These are phyloP conservation scores for Pollimyrus isidori DNA, from an alignment of 2,113 vertebrate species.

Conservation along the genomic window DNA sequence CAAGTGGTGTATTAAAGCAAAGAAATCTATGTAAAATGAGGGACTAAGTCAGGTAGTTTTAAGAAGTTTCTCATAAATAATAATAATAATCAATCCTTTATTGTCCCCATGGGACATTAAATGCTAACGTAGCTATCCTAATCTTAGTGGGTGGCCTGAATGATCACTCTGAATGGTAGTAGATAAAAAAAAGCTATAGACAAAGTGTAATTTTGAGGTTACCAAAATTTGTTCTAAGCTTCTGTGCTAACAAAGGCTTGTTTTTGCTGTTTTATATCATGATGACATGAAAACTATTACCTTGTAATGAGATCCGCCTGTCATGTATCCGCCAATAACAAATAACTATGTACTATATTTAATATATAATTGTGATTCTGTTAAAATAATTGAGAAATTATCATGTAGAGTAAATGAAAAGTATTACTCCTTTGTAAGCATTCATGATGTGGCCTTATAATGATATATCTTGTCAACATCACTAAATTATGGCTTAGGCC, in stretches of 20 bases:
- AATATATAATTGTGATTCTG: not conserved
- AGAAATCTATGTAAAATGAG: not conserved
- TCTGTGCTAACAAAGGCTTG: not conserved
- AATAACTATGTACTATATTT: not conserved
- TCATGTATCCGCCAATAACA: not conserved
- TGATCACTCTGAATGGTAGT: not conserved
- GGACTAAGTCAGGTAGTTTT: not conserved
- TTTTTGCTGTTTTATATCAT: not conserved
- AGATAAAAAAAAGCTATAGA: not conserved
- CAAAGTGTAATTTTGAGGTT: not conserved
- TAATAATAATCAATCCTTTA: too few relatives aligned
- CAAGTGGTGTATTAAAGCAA: not conserved
- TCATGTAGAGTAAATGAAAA: not conserved
- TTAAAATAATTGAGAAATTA: not conserved
- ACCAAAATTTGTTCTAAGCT: not conserved
- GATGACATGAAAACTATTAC: not conserved
- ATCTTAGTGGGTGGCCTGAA: not conserved
- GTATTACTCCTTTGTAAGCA: not conserved
- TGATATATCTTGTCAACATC: not conserved
- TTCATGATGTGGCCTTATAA: not conserved
- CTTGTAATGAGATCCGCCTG: not conserved
- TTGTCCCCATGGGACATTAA: too few relatives aligned
- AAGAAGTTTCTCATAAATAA: not conserved
- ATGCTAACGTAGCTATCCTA: not conserved
- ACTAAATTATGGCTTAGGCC: not conserved